Base-by-base conservation (phyloP, 1,140 invertebrate genomes). In the Camponotus floridanus region DNA sequence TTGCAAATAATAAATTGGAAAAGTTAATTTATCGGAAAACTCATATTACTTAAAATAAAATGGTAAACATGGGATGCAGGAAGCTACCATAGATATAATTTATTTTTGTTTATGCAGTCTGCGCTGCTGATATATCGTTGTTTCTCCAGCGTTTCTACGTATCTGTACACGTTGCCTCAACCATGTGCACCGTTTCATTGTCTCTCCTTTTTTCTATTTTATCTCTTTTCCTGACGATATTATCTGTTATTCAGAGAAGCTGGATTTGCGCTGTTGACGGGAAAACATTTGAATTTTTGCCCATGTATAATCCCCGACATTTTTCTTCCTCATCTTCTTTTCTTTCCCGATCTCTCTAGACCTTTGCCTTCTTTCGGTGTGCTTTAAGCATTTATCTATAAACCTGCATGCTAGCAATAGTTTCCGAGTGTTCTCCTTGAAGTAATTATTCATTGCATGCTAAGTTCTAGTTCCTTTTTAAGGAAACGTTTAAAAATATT, bases 271-370 rank as follows among this genome's bases (percentile, higher is more conserved):
- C 39, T 55, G 62, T 61, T 88, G 73, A 62, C 55, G 39, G 70
- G n/a, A 9, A 84, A 87, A 87, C 85, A 73, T 88, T 70, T 86
- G 65, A 88, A 85, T 88, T 88, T 76, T 70, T 81, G 70, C 45
- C 6, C 62, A n/a, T 13, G 59, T 80, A 80, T 85, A 85, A 88
- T 91, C 68, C 65, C 61, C n/a, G 39, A 59, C 70, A 79, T 88
- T 87, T 81, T 83, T 87, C 74, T 85, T 80, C 70, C 18, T 55
- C 55, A 64, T 11, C 15, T 67, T 61, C 57, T 42, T 85, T 78
- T 39, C 51, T 64, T 78, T 42, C 61, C 18, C 55, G 42, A n/a
- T 57, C 57, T 84, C 61, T 51, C 59, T 62, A 9, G 26, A 26
- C 31, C 67, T 59, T 0, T 74, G 36, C 39, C 18, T 83, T 68